Evolutionary conservation across 2,113 vertebrate species (phyloP).

Genomic region (Puma concolor): DNA sequence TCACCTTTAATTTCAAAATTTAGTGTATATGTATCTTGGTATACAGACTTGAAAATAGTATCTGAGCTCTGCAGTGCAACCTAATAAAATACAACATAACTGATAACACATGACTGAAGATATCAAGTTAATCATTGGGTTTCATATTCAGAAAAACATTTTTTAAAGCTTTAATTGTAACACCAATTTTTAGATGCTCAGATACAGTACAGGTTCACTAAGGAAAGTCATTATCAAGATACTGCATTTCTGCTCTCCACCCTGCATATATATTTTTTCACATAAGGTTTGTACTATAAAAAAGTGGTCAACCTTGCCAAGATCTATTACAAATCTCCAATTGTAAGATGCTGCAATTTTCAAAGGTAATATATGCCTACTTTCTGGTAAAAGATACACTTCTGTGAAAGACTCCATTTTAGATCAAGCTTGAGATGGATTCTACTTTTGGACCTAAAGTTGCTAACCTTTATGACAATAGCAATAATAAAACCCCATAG

Average conservation of each 20-base stretch:
- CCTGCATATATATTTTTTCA: background rate
- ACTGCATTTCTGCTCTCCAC: background rate
- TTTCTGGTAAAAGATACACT: background rate
- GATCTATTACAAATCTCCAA: background rate
- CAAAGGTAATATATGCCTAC: background rate
- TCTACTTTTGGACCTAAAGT: background rate
- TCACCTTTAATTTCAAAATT: background rate
- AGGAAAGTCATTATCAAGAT: background rate
- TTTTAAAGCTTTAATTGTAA: background rate
- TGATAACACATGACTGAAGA: background rate
- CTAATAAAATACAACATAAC: conserved; percentile 13
- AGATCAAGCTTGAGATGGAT: background rate
- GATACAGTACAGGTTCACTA: background rate
- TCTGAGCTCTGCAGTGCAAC: background rate
- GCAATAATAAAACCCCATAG: background rate
- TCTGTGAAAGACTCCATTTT: background rate
- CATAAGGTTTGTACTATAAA: background rate
- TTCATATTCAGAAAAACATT: conserved; percentile 1
- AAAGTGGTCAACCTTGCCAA: background rate
- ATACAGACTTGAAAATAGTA: background rate
- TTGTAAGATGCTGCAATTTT: background rate
- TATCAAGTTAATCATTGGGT: background rate
- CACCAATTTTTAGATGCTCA: background rate
- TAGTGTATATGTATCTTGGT: background rate
- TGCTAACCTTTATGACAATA: background rate